These are phyloP conservation scores for Drosophila pachea DNA, from an alignment of 1,140 invertebrate species.

Conservation along the genomic window DNA sequence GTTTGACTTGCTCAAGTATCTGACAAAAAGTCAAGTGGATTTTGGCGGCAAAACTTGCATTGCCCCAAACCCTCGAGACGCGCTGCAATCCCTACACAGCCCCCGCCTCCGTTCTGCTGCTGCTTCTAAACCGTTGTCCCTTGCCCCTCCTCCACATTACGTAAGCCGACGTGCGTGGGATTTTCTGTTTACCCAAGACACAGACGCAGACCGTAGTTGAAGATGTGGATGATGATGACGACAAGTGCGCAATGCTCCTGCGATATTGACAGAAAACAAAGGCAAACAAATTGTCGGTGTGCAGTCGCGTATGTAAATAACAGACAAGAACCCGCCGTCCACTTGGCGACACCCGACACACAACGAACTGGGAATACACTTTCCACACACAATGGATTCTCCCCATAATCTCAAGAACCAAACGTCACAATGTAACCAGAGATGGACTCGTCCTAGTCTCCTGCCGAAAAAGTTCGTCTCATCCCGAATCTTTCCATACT, in stretches of 20 bases:
- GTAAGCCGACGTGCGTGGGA: conserved; percentile 60
- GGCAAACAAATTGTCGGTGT: conserved; percentile 70
- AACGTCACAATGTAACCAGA: no score
- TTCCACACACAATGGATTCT: no score
- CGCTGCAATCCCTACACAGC: background rate
- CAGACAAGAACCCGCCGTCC: conserved; percentile 28
- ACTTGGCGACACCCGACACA: background rate
- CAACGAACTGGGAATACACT: conserved; percentile 10
- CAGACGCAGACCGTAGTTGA: conserved; percentile 24
- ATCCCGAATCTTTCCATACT: no score
- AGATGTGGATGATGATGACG: conserved; percentile 52
- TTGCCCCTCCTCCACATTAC: conserved; percentile 18
- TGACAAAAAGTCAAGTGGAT: conserved; percentile 68
- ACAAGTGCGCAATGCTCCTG: conserved; percentile 63
- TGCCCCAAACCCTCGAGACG: conserved; percentile 19
- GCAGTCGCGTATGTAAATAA: conserved; percentile 69
- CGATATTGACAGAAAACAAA: conserved; percentile 74
- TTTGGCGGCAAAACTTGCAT: conserved; percentile 64
- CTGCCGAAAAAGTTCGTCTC: no score
- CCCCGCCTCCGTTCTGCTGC: background rate
- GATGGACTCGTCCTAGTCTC: no score
- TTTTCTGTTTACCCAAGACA: conserved; percentile 61
- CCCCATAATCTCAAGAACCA: no score
- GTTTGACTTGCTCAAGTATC: conserved; percentile 53
- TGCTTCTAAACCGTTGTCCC: background rate